Conservation (phyloP, 2,888 invertebrate species). For the Druceiella hillmani region DNA sequence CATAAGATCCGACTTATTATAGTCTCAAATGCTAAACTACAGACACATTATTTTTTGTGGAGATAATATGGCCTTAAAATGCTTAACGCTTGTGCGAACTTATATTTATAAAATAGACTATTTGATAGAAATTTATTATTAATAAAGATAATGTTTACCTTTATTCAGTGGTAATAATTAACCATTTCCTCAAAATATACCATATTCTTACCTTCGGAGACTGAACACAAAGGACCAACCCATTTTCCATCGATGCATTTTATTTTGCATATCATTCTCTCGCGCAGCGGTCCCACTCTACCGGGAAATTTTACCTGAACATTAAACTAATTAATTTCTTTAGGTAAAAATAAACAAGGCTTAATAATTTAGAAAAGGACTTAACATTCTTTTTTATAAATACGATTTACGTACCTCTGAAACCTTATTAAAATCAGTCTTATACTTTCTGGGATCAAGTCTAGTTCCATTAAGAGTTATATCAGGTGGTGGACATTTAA, state of each 20-base stretch:
- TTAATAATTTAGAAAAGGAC: no score
- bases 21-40: no score
- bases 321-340: constrained; percentile 12
- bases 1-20: no score
- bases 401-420: constrained; percentile 37
- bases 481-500: constrained; percentile 45
- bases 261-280: constrained; percentile 72
- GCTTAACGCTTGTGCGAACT: no score
- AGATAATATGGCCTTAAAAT: no score
- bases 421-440: constrained; percentile 45
- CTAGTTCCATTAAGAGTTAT: constrained; percentile 40
- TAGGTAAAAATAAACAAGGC: no score
- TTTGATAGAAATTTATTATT: no score
- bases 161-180: constrained; percentile 25
- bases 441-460: constrained; percentile 39
- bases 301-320: constrained; percentile 68
- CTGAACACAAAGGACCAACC: constrained; percentile 77
- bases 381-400: no score
- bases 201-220: constrained; percentile 57
- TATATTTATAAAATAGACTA: no score
- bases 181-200: constrained; percentile 5
- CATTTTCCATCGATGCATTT: constrained; percentile 81
- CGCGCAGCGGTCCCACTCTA: constrained; percentile 66
- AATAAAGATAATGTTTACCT: constrained; percentile 15
- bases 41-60: no score